These are phyloP conservation scores for Prenolepis imparis DNA, from an alignment of 2,888 invertebrate genomes.

Conservation along the genomic window DNA sequence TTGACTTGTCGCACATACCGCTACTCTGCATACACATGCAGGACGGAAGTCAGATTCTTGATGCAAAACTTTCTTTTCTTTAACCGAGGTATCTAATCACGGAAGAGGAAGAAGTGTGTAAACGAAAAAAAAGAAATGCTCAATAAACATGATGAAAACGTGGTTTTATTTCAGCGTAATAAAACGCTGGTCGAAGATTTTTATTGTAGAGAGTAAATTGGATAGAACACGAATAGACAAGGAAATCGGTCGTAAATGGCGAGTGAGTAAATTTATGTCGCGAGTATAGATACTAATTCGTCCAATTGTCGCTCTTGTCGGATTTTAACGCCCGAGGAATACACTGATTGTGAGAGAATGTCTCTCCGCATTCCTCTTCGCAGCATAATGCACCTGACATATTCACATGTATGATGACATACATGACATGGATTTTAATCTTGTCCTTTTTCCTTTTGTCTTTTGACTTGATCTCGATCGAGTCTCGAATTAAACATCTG, in stretches of 20 bases:
- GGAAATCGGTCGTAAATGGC: slow-evolving; percentile 2
- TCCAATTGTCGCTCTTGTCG: slow-evolving; percentile 4
- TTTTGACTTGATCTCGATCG: background rate
- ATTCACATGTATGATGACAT: background rate
- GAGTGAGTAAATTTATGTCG: slow-evolving; percentile 24
- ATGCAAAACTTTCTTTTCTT: background rate
- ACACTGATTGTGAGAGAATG: slow-evolving; percentile 2
- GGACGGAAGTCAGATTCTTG: background rate
- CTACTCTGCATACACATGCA: background rate
- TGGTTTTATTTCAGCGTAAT: slow-evolving; percentile 26
- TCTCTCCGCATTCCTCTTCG: background rate
- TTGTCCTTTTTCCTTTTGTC: background rate
- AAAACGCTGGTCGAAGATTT: background rate
- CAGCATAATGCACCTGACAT: background rate
- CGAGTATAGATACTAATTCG: slow-evolving; percentile 14
- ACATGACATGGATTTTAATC: background rate
- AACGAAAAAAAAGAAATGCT: slow-evolving; percentile 10
- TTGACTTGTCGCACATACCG: background rate
- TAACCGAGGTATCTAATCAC: background rate
- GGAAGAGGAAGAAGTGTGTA: slow-evolving; percentile 3
- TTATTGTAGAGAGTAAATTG: slow-evolving; percentile 32
- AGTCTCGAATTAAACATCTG: background rate
- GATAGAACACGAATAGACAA: slow-evolving; percentile 9
- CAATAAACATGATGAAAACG: background rate
- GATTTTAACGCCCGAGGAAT: background rate